phyloP scores from a whole-genome alignment of 2,113 vertebrate genomes.

The Zapornia atra region DNA sequence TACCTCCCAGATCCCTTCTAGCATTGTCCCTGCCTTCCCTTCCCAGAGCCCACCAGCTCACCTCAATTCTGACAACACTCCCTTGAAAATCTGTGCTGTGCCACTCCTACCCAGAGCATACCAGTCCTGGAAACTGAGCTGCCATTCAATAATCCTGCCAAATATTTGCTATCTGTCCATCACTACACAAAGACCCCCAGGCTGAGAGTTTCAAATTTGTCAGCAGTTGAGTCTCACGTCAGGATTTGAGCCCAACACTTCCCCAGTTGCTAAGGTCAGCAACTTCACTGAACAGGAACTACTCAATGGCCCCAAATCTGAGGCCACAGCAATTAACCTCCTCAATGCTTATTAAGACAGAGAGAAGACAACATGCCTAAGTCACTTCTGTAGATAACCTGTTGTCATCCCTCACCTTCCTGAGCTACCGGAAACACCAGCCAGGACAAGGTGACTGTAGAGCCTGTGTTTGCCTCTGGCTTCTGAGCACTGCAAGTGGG shows the following conservation, averaged over 20 bases:
- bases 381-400: not conserved
- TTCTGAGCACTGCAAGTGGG: not conserved
- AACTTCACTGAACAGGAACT: not conserved
- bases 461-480: not conserved
- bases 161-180: constrained; percentile 53
- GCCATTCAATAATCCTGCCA: not conserved
- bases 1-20: not conserved
- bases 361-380: not conserved
- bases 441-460: not conserved
- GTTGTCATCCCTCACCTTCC: not conserved
- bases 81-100: not conserved
- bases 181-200: constrained; percentile 9
- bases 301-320: not conserved
- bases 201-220: constrained; percentile 60
- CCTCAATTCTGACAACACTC: not conserved
- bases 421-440: not conserved
- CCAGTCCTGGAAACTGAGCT: constrained; percentile 17
- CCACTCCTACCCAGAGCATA: constrained; percentile 6
- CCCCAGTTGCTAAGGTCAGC: constrained; percentile 17
- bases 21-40: not conserved
- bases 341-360: constrained; percentile 16
- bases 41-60: not conserved
- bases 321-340: constrained; percentile 34
- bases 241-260: constrained; percentile 22
- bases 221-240: constrained; percentile 6